Percentiles rank a stretch among this genome's conserved stretches.
Conservation (phyloP, 1,140 invertebrate species). For the Delia radicum region DNA sequence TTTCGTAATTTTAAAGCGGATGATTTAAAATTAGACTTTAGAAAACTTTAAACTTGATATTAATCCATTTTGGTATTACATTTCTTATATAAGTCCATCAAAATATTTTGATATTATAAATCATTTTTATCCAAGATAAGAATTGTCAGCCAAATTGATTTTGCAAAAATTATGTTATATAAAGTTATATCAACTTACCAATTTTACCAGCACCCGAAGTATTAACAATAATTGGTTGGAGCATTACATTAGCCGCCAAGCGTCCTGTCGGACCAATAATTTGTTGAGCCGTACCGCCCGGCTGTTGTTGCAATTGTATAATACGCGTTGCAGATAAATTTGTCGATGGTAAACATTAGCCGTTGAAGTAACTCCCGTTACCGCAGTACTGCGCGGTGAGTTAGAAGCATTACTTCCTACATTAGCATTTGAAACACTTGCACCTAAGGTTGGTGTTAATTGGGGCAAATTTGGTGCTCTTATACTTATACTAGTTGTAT, state of each 20-base stretch:
- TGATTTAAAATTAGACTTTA: too few relatives aligned
- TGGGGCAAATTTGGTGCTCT: constrained; percentile 48
- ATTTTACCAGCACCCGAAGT: constrained; percentile 46
- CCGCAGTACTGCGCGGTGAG: constrained; percentile 35
- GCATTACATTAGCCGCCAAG: constrained; percentile 47
- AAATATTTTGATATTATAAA: too few relatives aligned
- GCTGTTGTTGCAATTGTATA: constrained; percentile 51
- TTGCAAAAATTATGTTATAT: too few relatives aligned
- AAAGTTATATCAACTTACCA: constrained; percentile 44
- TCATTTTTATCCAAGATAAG: too few relatives aligned
- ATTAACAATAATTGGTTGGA: constrained; percentile 52
- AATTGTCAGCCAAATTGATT: too few relatives aligned
- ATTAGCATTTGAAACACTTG: constrained; percentile 37
- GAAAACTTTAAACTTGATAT: too few relatives aligned
- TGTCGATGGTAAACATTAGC: constrained; percentile 34
- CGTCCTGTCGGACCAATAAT: constrained; percentile 45
- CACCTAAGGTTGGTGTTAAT: constrained; percentile 38
- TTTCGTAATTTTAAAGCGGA: too few relatives aligned
- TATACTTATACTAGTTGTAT: constrained; percentile 53
- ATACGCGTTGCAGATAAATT: constrained; percentile 51
- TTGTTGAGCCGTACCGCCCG: constrained; percentile 42
- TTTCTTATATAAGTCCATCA: too few relatives aligned
- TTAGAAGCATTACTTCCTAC: constrained; percentile 29
- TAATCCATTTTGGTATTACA: too few relatives aligned
- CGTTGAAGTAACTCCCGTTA: constrained; percentile 29